Evolutionary conservation across 2,888 invertebrate species (phyloP), one percentile per base, ranked within the genome.

Genomic region (Xylota sylvarum): DNA sequence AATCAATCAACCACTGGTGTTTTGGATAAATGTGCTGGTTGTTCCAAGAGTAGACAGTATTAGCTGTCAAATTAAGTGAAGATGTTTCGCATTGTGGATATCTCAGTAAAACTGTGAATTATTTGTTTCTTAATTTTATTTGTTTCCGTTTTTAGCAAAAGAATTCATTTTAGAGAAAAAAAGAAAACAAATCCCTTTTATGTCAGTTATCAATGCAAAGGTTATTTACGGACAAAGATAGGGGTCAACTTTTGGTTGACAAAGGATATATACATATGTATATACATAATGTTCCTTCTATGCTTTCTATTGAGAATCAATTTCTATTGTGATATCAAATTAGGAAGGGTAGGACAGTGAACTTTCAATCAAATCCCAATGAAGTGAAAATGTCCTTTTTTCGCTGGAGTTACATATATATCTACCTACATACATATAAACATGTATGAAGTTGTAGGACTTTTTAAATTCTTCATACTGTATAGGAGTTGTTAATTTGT

Each of bases 41-140:
- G 62, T 14, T 62, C 2, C 12, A 43, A 12, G 32, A 35, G 35
- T 23, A 50, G 35, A 9, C 35, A 30, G 32, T 7, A 52, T 52
- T 32, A 27, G 67, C 67, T 52, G 67, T 67, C 67, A 67, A 67
- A 67, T 67, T 32, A 56, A 32, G 9, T 9, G 10, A 65, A 65
- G 19, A 50, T 35, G 50, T 17, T 35, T 19, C 5, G 2, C 4
- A 14, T 3, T 0, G n/a, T 40, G 4, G 27, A 14, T 4, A 40
- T n/a, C n/a, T 4, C 40, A 2, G 2, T 40, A 5, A 1, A 40
- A 40, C 35, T 35, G 2, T 9, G 9, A 35, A 35, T 35, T 37
- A 10, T 9, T 37, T 37, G 7, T 37, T 10, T 37, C 37, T 37
- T 37, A 37, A 9, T 37, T 37, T 37, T 12, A 37, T 37, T 9